phyloP scores from a whole-genome alignment of 1,140 invertebrate species.

The Matsumurasca onukii region DNA sequence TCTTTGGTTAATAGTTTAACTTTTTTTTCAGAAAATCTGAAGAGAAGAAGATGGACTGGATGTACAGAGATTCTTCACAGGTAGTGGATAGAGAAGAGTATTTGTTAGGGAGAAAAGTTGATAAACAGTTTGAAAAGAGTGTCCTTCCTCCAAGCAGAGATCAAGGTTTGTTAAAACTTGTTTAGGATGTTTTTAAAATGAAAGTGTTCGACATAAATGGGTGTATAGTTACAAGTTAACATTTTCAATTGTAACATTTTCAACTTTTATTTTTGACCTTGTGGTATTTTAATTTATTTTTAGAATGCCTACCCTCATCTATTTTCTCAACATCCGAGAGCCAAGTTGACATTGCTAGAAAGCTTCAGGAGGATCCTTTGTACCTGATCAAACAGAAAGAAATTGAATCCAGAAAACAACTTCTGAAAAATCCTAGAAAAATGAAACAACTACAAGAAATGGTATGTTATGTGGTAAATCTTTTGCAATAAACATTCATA shows the following conservation, averaged over 20 bases:
- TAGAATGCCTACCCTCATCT: slow-evolving; percentile 17
- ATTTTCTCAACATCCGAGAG: slow-evolving; percentile 6
- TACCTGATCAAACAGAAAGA: slow-evolving; percentile 82
- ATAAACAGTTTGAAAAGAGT: slow-evolving; percentile 77
- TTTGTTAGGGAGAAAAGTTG: slow-evolving; percentile 80
- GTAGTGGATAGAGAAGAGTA: slow-evolving; percentile 81
- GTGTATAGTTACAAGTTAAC: background rate
- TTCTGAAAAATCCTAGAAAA: slow-evolving; percentile 88
- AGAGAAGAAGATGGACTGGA: slow-evolving; percentile 71
- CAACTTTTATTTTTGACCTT: background rate
- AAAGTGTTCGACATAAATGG: background rate
- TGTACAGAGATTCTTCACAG: slow-evolving; percentile 80
- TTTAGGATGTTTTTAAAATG: background rate
- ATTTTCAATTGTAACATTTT: background rate
- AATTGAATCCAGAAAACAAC: slow-evolving; percentile 73
- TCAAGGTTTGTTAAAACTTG: slow-evolving; percentile 47
- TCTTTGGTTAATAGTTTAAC: background rate
- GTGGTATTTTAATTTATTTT: background rate
- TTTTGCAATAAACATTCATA: slow-evolving; percentile 1
- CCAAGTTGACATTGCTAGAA: slow-evolving; percentile 51
- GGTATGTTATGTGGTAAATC: slow-evolving; percentile 52
- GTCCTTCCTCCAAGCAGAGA: slow-evolving; percentile 55
- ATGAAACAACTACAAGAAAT: slow-evolving; percentile 78
- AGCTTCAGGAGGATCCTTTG: slow-evolving; percentile 89
- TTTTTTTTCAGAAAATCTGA: slow-evolving; percentile 20